Percentiles rank a stretch among this genome's conserved stretches.
Evolutionary conservation across 2,113 vertebrate species (phyloP).

Genomic region (Cyrtonyx montezumae): DNA sequence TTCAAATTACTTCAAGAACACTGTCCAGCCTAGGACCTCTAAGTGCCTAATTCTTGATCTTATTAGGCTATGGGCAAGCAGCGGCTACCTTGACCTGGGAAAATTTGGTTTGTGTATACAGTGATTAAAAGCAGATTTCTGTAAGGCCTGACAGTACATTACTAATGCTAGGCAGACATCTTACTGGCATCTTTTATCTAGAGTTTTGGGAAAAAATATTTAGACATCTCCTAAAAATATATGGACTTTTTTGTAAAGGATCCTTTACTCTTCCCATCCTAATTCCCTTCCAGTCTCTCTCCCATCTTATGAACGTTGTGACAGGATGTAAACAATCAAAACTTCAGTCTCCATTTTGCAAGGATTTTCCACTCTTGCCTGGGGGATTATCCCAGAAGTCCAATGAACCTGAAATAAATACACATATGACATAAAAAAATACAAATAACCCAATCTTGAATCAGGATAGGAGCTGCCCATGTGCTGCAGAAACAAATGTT

Average conservation of each 20-base stretch:
- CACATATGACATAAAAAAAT: not conserved
- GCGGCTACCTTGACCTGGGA: not conserved
- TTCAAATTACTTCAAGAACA: not conserved
- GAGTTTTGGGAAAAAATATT: not conserved
- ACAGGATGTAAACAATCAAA: not conserved
- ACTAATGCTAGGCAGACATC: not conserved
- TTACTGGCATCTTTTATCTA: not conserved
- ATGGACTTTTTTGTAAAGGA: not conserved
- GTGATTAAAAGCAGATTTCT: not conserved
- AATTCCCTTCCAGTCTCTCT: not conserved
- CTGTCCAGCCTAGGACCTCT: not conserved
- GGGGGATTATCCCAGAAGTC: not conserved
- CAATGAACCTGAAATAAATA: not conserved
- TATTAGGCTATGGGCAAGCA: not conserved
- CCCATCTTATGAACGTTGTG: not conserved
- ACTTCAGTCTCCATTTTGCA: not conserved
- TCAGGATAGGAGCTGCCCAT: not conserved
- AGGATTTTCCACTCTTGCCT: not conserved
- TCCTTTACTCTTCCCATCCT: not conserved
- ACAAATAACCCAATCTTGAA: not conserved
- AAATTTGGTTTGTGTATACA: not conserved
- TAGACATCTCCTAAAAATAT: not conserved
- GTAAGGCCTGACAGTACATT: not conserved
- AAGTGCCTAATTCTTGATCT: not conserved
- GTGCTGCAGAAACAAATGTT: not conserved